Base-by-base conservation (phyloP, 2,797 vertebrate species). In the Microchirus variegatus region DNA sequence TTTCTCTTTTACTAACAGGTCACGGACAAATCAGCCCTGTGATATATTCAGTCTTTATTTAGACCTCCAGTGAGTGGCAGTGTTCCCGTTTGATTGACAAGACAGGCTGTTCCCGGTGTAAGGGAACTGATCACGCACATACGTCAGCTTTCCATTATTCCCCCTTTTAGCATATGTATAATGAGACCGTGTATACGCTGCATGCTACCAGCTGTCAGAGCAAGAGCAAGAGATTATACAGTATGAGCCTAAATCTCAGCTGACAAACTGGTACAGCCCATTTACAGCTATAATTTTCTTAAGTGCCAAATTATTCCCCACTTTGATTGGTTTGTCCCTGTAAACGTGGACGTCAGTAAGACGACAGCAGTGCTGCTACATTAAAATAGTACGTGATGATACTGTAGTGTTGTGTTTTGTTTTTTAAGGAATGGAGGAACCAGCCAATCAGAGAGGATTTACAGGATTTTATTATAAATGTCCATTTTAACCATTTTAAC, bases 41-140 rank as follows among this genome's bases (percentile, higher is more conserved):
- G 14, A 37, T 50, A 71, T 53, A 45, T 67, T 59, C 18, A 37
- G 36, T 22, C 16, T 10, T 0, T 42, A 17, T 44, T 47, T 37
- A 48, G 5, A 8, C 31, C 40, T 48, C n/a, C 19, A 26, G 5
- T 10, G 9, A 59, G 5, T 36, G 42, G 60, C 54, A 42, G 35
- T 1, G 1, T 70, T 70, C 10, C 26, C 19, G 12, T 54, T 53
- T 79, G 63, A 75, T 41, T 83, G 85, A 82, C 55, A 71, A 14
- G 10, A 43, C 17, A 40, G 43, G 9, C n/a, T 41, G 50, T 1
- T 10, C 46, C 36, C 41, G 46, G 72, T 66, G 59, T 47, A 14
- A 43, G 0, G 41, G 43, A 65, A 40, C 54, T 52, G 44, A 73
- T 44, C 45, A 63, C 41, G 44, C 43, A 48, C 45, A 50, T 50